Evolutionary conservation across 2,797 vertebrate genomes (phyloP).

Genomic region (Atherinosoma microstoma): DNA sequence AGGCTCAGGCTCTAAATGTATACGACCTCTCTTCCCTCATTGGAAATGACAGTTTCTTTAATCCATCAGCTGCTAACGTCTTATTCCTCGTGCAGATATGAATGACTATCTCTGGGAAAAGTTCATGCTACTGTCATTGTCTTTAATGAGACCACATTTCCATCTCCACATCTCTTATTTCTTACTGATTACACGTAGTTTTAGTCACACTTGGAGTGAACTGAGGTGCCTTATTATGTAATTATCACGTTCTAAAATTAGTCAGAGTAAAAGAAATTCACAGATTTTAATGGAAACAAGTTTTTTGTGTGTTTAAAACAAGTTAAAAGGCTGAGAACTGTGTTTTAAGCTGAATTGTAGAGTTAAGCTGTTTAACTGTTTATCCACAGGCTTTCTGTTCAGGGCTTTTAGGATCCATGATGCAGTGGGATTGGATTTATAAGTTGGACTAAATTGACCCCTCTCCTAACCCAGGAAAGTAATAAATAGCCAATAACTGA

Average conservation of each 20-base stretch:
- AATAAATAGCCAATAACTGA: too few species aligned
- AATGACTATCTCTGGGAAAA: slow-evolving; percentile 19
- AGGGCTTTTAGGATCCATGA: too few species aligned
- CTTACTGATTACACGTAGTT: slow-evolving; percentile 24
- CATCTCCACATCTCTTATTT: slow-evolving; percentile 23
- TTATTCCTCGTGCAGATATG: slow-evolving; percentile 23
- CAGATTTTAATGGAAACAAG: not conserved
- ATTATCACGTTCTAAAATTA: slow-evolving; percentile 39
- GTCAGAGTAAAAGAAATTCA: slow-evolving; percentile 3
- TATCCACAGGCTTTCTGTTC: too few species aligned
- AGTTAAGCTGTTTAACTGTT: too few species aligned
- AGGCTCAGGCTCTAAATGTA: slow-evolving; percentile 15
- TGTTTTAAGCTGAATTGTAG: too few species aligned
- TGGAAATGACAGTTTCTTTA: slow-evolving; percentile 28
- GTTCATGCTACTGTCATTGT: slow-evolving; percentile 8
- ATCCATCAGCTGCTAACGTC: slow-evolving; percentile 6
- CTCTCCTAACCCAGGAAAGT: too few species aligned
- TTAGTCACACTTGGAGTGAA: slow-evolving; percentile 38
- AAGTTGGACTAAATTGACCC: too few species aligned
- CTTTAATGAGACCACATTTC: slow-evolving; percentile 17
- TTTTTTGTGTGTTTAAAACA: not conserved
- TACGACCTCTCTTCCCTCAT: slow-evolving; percentile 22
- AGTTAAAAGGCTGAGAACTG: too few species aligned
- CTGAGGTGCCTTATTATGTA: slow-evolving; percentile 39
- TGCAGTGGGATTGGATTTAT: too few species aligned